Conservation (phyloP, 2,797 vertebrate genomes). For the Eupleurogrammus muticus region DNA sequence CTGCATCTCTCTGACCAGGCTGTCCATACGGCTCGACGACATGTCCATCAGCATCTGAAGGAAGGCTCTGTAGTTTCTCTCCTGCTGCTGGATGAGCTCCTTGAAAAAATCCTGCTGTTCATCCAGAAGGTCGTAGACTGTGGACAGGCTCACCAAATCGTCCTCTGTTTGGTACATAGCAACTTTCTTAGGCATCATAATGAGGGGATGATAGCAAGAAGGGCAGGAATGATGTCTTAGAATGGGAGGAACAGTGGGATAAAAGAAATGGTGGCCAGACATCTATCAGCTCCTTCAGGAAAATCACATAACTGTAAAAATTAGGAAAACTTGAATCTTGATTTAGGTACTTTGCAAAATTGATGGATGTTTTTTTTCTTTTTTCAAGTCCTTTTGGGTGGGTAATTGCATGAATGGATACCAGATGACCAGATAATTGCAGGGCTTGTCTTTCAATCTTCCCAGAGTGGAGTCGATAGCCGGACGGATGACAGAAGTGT, state of each 20-base stretch:
- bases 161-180: constrained; percentile 70
- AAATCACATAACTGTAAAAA: constrained; percentile 13
- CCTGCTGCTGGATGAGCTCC: constrained; percentile 82
- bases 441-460: constrained; percentile 37
- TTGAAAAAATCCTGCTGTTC: constrained; percentile 81
- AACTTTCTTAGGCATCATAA: constrained; percentile 76
- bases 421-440: constrained; percentile 18
- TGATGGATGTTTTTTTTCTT: not conserved
- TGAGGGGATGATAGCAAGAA: constrained; percentile 33
- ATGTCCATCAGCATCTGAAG: constrained; percentile 81
- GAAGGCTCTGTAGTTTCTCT: constrained; percentile 80
- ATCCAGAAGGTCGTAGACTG: constrained; percentile 81
- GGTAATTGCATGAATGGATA: no score
- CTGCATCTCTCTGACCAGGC: constrained; percentile 80
- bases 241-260: constrained; percentile 29
- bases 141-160: constrained; percentile 70
- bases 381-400: constrained; percentile 20
- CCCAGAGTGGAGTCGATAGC: constrained; percentile 7
- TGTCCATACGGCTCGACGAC: constrained; percentile 74
- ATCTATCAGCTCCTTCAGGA: constrained; percentile 42
- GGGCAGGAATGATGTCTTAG: constrained; percentile 37
- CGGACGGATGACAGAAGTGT: constrained; percentile 38
- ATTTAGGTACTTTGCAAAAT: not conserved
- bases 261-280: constrained; percentile 53
- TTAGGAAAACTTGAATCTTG: not conserved